phyloP scores from a whole-genome alignment of 2,797 vertebrate species.

The Alcedo quadribrachys region DNA sequence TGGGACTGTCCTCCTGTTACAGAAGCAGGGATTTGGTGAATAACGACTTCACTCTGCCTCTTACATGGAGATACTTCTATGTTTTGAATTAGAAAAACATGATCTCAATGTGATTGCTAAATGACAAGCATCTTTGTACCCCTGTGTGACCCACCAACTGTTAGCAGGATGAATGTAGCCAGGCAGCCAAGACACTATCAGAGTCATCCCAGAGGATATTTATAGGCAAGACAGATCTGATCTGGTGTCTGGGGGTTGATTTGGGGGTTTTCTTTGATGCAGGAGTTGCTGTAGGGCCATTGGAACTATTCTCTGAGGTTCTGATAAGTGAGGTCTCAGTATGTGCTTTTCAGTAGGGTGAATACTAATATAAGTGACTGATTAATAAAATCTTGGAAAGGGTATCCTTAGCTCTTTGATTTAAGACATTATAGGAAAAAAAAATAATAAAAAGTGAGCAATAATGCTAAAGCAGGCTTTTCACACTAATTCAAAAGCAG shows the following conservation, averaged over 20 bases:
- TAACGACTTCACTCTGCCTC: not conserved
- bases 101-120: not conserved
- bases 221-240: not conserved
- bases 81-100: not conserved
- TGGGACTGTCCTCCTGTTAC: not conserved
- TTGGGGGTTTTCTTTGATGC: accelerated
- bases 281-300: not conserved
- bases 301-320: not conserved
- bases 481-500: not conserved
- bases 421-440: not conserved
- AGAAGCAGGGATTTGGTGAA: not conserved
- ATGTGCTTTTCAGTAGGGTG: not conserved
- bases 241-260: not conserved
- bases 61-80: not conserved
- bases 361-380: not conserved
- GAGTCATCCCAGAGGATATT: not conserved
- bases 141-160: not conserved
- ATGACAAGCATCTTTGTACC: not conserved
- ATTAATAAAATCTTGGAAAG: not conserved
- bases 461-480: not conserved
- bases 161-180: not conserved
- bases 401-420: not conserved
- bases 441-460: not conserved
- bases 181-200: not conserved
- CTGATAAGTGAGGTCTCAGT: not conserved